A percentile compares a stretch with the other conserved stretches of the same genome.
These are phyloP conservation scores for Drosophila cracens DNA, from an alignment of 2,888 invertebrate species.

Conservation along the genomic window DNA sequence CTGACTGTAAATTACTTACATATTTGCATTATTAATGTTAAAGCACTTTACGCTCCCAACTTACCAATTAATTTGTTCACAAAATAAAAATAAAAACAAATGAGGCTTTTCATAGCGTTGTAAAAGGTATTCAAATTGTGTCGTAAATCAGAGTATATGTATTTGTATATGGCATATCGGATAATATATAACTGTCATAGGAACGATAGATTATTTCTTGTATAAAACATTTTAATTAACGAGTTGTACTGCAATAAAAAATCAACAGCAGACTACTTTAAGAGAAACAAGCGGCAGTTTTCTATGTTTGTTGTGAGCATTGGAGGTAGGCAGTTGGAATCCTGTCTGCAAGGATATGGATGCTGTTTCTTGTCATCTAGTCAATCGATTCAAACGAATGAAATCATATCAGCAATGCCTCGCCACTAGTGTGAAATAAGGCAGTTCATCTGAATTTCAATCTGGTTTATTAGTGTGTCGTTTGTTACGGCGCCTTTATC, in stretches of 20 bases:
- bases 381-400: background rate
- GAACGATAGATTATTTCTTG: background rate
- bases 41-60: too few relatives aligned
- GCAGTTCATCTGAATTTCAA: slow-evolving; percentile 9
- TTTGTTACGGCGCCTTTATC: background rate
- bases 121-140: background rate
- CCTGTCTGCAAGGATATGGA: background rate
- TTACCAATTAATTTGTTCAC: background rate
- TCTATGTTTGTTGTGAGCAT: too few relatives aligned
- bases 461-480: slow-evolving; percentile 26
- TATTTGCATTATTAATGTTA: background rate
- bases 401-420: background rate
- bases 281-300: background rate
- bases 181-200: background rate
- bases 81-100: background rate
- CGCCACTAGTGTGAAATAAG: background rate
- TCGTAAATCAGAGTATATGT: background rate
- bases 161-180: background rate
- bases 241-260: too few relatives aligned
- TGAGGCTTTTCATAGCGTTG: background rate
- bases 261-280: background rate
- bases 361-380: too few relatives aligned
- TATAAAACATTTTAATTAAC: background rate
- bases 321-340: background rate
- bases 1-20: background rate